These are phyloP conservation scores for Agonum fuliginosum DNA, from an alignment of 2,888 invertebrate species.

Conservation along the genomic window DNA sequence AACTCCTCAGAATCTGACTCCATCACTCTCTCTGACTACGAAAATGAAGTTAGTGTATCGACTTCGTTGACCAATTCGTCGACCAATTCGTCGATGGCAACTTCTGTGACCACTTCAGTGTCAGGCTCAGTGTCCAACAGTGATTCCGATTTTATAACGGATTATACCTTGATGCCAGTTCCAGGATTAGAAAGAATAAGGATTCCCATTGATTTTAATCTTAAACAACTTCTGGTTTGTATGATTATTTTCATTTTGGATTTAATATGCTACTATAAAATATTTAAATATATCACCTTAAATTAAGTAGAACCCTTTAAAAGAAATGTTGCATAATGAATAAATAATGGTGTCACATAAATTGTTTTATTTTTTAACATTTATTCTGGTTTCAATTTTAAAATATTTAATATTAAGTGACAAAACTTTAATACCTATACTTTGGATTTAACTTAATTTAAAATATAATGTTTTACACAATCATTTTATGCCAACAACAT, in stretches of 20 bases:
- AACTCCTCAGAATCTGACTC: slow-evolving; percentile 47
- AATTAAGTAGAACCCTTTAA: too few species aligned
- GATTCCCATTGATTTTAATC: slow-evolving; percentile 44
- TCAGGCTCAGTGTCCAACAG: neutral
- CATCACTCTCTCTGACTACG: slow-evolving; percentile 45
- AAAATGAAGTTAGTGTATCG: slow-evolving; percentile 25
- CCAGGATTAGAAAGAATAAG: slow-evolving; percentile 40
- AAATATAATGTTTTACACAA: too few species aligned
- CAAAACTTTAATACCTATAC: too few species aligned
- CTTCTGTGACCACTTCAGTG: neutral
- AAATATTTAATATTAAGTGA: too few species aligned
- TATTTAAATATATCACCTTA: neutral
- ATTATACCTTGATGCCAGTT: slow-evolving; percentile 7
- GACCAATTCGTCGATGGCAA: slow-evolving; percentile 16
- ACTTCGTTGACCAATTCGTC: slow-evolving; percentile 34
- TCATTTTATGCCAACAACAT: too few species aligned
- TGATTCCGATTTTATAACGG: slow-evolving; percentile 17
- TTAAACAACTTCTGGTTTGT: slow-evolving; percentile 45
- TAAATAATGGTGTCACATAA: neutral
- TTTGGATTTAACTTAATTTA: too few species aligned
- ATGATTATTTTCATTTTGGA: neutral
- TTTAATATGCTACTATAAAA: neutral
- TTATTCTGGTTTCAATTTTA: too few species aligned
- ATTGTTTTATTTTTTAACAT: slow-evolving; percentile 25
- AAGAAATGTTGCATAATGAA: neutral